Evolutionary conservation across 1,140 invertebrate genomes (phyloP).

Genomic region (Macrotrachela quadricornifera): DNA sequence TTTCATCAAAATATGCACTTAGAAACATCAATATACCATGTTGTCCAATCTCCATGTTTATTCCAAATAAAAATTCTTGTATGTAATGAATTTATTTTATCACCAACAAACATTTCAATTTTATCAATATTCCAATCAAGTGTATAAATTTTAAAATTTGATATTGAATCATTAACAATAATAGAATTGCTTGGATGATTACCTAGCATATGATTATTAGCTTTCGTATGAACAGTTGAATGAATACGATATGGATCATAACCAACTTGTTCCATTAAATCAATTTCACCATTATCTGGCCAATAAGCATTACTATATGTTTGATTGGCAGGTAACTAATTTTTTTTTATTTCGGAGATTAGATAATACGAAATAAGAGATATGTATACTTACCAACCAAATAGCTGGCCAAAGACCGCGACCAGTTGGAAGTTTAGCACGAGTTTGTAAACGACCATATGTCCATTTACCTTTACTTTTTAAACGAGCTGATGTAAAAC

Average conservation of each 20-base stretch:
- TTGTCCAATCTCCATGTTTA: too few species aligned
- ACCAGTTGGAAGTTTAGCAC: slow-evolving; percentile 6
- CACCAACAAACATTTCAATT: background rate
- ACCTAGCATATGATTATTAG: background rate
- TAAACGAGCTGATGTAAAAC: slow-evolving; percentile 7
- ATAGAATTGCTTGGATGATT: background rate
- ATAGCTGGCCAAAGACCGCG: slow-evolving; percentile 10
- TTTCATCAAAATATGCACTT: too few species aligned
- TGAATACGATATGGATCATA: background rate
- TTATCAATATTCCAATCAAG: background rate
- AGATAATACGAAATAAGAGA: too few species aligned
- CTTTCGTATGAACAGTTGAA: slow-evolving; percentile 1
- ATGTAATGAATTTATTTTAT: background rate
- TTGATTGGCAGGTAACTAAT: too few species aligned
- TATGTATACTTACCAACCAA: slow-evolving; percentile 1
- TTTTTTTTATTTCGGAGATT: too few species aligned
- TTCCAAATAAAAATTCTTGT: too few species aligned
- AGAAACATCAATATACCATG: too few species aligned
- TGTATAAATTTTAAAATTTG: background rate
- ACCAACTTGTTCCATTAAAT: slow-evolving; percentile 9
- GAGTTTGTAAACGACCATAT: slow-evolving; percentile 7
- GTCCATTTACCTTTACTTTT: background rate
- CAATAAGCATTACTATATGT: slow-evolving; percentile 1
- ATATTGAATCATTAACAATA: background rate
- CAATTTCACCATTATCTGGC: slow-evolving; percentile 10